phyloP scores from a whole-genome alignment of 2,113 vertebrate genomes.

The Callopanchax toddi region DNA sequence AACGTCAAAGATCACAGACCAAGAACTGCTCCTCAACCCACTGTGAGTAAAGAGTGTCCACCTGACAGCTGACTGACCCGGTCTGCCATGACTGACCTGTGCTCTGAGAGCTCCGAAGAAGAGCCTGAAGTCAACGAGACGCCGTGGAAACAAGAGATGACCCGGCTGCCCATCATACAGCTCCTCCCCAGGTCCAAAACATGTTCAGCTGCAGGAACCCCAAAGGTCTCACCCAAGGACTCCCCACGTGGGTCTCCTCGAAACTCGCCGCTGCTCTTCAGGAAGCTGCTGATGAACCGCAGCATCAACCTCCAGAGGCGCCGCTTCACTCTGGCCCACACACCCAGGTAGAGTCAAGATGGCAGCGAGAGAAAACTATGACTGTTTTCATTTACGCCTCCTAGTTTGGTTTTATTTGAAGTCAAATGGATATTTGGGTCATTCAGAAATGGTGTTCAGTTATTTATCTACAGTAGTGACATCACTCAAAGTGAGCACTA shows the following conservation, averaged over 20 bases:
- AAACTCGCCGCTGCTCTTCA: too few relatives aligned
- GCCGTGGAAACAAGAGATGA: conserved; percentile 9
- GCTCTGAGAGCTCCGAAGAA: conserved; percentile 64
- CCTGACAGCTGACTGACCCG: conserved; percentile 1
- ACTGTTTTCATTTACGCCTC: too few relatives aligned
- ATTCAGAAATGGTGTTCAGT: too few relatives aligned
- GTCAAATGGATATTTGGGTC: too few relatives aligned
- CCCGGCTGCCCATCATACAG: conserved; percentile 53
- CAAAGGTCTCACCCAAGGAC: too few relatives aligned
- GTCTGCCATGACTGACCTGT: conserved; percentile 60
- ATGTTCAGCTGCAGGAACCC: too few relatives aligned
- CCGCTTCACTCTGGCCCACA: conserved; percentile 93
- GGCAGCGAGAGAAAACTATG: too few relatives aligned
- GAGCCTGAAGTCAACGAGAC: conserved; percentile 53
- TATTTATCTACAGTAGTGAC: too few relatives aligned
- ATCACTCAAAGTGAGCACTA: too few relatives aligned
- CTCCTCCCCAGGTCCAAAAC: too few relatives aligned
- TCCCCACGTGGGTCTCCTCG: too few relatives aligned
- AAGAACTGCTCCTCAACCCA: background rate
- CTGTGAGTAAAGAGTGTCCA: background rate
- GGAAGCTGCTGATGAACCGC: conserved; percentile 85
- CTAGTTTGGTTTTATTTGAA: too few relatives aligned
- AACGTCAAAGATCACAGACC: background rate
- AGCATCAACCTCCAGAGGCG: conserved; percentile 89
- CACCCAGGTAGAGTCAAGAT: conserved; percentile 81